A percentile compares a stretch with the other conserved stretches of the same genome.
Evolutionary conservation across 2,888 invertebrate genomes (phyloP).

Genomic region (Parochlus steinenii): DNA sequence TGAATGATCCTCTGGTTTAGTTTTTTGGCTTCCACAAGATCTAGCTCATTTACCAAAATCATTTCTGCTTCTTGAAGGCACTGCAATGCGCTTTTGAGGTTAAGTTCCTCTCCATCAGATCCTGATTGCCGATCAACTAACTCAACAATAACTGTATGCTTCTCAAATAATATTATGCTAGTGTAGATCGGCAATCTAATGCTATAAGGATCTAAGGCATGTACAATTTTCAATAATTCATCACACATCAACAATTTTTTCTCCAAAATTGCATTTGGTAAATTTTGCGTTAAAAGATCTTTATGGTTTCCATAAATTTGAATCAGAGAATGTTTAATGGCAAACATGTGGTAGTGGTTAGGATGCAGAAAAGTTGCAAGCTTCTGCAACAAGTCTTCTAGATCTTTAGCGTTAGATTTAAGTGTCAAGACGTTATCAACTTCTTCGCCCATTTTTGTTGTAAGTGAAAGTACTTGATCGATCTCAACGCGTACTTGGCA

Average conservation of each 20-base stretch:
- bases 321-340: slow-evolving; percentile 63
- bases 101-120: slow-evolving; percentile 15
- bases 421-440: slow-evolving; percentile 48
- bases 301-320: slow-evolving; percentile 60
- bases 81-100: too few species aligned
- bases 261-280: slow-evolving; percentile 40
- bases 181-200: slow-evolving; percentile 57
- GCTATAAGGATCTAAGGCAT: slow-evolving; percentile 53
- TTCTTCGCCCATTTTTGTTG: slow-evolving; percentile 57
- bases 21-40: slow-evolving; percentile 14
- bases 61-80: slow-evolving; percentile 21
- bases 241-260: slow-evolving; percentile 51
- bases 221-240: slow-evolving; percentile 44
- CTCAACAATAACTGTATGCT: slow-evolving; percentile 39
- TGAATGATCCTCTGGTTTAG: slow-evolving; percentile 4
- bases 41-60: slow-evolving; percentile 23
- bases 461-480: slow-evolving; percentile 41
- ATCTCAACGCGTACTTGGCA: slow-evolving; percentile 48
- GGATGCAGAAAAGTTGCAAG: slow-evolving; percentile 61
- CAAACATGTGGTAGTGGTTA: slow-evolving; percentile 69
- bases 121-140: slow-evolving; percentile 27
- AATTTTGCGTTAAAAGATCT: slow-evolving; percentile 36
- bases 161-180: slow-evolving; percentile 60
- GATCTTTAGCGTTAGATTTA: slow-evolving; percentile 34
- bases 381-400: slow-evolving; percentile 49